These are phyloP conservation scores for Aspidapion aeneum DNA, from an alignment of 2,888 invertebrate species.

Conservation along the genomic window DNA sequence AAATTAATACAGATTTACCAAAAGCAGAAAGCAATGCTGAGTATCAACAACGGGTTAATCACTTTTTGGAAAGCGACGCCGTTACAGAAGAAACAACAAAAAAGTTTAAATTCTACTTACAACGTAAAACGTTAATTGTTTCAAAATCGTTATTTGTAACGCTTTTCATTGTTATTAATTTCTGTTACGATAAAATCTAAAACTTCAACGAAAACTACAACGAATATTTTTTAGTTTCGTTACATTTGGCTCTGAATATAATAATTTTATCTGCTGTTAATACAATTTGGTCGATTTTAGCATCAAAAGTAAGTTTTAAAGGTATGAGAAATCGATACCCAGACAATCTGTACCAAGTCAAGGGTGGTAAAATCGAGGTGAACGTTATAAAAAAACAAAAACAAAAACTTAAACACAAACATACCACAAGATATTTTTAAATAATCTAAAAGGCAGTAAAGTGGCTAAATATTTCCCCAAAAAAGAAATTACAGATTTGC, in stretches of 20 bases:
- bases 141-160: conserved; percentile 39
- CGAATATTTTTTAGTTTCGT: conserved; percentile 20
- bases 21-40: too few species aligned
- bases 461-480: conserved; percentile 52
- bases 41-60: too few species aligned
- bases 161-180: conserved; percentile 24
- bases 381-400: conserved; percentile 57
- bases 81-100: too few species aligned
- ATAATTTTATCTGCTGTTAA: conserved; percentile 59
- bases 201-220: conserved; percentile 19
- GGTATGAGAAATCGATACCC: conserved; percentile 61
- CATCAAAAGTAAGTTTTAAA: conserved; percentile 56
- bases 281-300: conserved; percentile 58
- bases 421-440: conserved; percentile 55
- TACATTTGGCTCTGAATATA: conserved; percentile 48
- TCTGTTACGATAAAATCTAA: conserved; percentile 23
- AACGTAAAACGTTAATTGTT: conserved; percentile 53
- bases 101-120: too few species aligned
- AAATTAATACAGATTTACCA: too few species aligned
- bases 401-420: conserved; percentile 50
- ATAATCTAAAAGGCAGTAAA: conserved; percentile 50
- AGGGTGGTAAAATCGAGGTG: conserved; percentile 51
- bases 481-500: conserved; percentile 39
- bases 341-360: conserved; percentile 50
- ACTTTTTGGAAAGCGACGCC: too few species aligned